Percentiles rank a stretch among this genome's conserved stretches.
These are phyloP conservation scores for Micrastur ruficollis DNA, from an alignment of 2,797 vertebrate species.

Conservation along the genomic window DNA sequence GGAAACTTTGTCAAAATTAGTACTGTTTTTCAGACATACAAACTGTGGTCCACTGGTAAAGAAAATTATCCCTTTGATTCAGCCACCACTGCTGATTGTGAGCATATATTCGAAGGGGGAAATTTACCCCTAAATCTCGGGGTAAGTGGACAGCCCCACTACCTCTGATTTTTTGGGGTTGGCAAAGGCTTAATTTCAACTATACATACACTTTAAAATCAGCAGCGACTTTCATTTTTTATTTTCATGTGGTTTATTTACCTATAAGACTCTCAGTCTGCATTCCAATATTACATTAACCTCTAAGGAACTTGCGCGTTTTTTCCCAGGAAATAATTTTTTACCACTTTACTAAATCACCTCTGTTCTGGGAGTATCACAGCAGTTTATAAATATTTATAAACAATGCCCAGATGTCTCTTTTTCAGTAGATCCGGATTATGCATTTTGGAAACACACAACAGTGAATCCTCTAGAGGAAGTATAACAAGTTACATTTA, in stretches of 20 bases:
- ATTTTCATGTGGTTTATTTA: not conserved
- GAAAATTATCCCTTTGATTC: not conserved
- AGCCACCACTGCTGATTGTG: not conserved
- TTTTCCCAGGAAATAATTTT: not conserved
- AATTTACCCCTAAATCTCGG: not conserved
- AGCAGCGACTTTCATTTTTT: not conserved
- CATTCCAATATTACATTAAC: not conserved
- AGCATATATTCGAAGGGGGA: not conserved
- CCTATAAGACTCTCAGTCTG: not conserved
- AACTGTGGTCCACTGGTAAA: not conserved
- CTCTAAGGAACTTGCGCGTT: not conserved
- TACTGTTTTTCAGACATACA: not conserved
- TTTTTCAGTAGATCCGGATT: not conserved
- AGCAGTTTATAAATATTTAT: slow-evolving; percentile 13
- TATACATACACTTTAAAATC: not conserved
- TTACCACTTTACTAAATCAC: not conserved
- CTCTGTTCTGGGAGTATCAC: not conserved
- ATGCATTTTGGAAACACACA: not conserved
- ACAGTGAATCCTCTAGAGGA: not conserved
- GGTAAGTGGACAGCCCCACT: not conserved
- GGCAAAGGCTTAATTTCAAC: not conserved
- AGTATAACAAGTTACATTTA: not conserved
- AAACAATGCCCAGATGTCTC: not conserved
- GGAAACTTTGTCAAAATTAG: not conserved
- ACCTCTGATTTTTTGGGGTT: not conserved